phyloP scores from a whole-genome alignment of 2,797 vertebrate genomes.

The Bradypodion pumilum region DNA sequence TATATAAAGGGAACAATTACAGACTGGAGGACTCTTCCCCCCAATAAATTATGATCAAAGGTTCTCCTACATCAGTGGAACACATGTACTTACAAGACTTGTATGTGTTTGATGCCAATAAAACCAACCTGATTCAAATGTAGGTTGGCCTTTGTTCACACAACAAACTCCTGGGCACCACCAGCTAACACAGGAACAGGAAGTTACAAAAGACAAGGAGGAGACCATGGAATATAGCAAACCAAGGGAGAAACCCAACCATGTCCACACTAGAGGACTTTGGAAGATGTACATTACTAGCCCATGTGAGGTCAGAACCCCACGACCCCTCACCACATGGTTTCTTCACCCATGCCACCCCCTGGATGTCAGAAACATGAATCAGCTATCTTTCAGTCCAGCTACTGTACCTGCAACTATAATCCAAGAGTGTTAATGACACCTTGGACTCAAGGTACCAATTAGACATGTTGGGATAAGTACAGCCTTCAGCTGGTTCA shows the following conservation, averaged over 20 bases:
- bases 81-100: slow-evolving; percentile 76
- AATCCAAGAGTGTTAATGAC: slow-evolving; percentile 75
- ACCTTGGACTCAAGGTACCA: slow-evolving; percentile 74
- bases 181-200: slow-evolving; percentile 42
- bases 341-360: not conserved
- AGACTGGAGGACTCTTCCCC: slow-evolving; percentile 67
- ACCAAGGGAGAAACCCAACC: not conserved
- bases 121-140: slow-evolving; percentile 72
- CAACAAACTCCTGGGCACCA: slow-evolving; percentile 64
- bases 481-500: slow-evolving; percentile 65
- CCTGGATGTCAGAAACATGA: slow-evolving; percentile 60
- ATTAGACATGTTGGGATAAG: slow-evolving; percentile 78
- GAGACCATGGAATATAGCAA: slow-evolving; percentile 2
- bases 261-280: not conserved
- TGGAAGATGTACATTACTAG: not conserved
- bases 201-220: not conserved
- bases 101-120: slow-evolving; percentile 78
- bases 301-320: too few relatives aligned
- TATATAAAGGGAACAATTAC: slow-evolving; percentile 69
- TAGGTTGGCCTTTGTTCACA: slow-evolving; percentile 67
- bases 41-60: slow-evolving; percentile 77
- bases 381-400: slow-evolving; percentile 64
- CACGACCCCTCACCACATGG: not conserved
- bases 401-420: slow-evolving; percentile 55
- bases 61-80: slow-evolving; percentile 67